These are phyloP conservation scores for Gobio occitaniae DNA, from an alignment of 2,797 vertebrate species.

Conservation along the genomic window DNA sequence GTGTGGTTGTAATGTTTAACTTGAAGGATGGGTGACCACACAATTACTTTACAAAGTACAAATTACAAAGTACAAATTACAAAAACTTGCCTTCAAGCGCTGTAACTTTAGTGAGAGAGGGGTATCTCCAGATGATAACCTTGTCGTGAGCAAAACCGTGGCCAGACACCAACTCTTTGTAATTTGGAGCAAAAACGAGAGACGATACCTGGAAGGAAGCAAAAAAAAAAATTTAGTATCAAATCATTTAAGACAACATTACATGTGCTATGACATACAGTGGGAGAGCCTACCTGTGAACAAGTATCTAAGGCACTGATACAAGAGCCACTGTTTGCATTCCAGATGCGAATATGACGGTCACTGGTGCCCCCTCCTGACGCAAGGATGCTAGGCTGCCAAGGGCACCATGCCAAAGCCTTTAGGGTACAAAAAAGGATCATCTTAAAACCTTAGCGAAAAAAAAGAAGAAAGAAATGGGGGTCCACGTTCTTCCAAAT, in stretches of 20 bases:
- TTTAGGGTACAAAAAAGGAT: slow-evolving; percentile 37
- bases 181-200: slow-evolving; percentile 92
- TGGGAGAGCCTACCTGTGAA: slow-evolving; percentile 84
- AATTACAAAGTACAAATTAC: no score
- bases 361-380: slow-evolving; percentile 96
- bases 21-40: background rate
- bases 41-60: no score
- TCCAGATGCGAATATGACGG: slow-evolving; percentile 95
- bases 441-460: no score
- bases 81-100: slow-evolving; percentile 85
- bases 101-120: slow-evolving; percentile 86
- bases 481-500: background rate
- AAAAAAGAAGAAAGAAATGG: background rate
- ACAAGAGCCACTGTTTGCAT: slow-evolving; percentile 92
- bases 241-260: background rate
- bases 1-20: background rate
- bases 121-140: slow-evolving; percentile 94
- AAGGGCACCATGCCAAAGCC: slow-evolving; percentile 97
- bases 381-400: slow-evolving; percentile 92
- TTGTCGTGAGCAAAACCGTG: slow-evolving; percentile 94
- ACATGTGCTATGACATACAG: background rate
- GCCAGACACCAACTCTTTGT: slow-evolving; percentile 93
- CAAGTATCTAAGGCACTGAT: slow-evolving; percentile 87
- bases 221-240: background rate
- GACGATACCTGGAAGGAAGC: slow-evolving; percentile 85